Evolutionary conservation across 2,888 invertebrate genomes (phyloP), one percentile per base, ranked within the genome.

Genomic region (Piscicola geometra): DNA sequence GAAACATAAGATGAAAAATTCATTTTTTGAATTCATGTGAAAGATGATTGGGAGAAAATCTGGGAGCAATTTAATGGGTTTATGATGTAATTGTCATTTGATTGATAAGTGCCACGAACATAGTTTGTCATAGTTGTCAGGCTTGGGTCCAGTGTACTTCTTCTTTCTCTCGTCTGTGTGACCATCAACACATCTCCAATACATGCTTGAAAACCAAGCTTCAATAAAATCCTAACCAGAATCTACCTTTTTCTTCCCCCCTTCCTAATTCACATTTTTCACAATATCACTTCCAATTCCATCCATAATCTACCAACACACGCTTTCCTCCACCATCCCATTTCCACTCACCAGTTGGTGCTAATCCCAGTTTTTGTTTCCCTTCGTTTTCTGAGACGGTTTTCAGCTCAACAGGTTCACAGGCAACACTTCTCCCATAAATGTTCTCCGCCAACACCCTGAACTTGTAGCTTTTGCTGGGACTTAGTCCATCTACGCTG

Each of bases 381-480:
- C 78, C 77, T 18, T 82, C 79, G 64, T 82, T 82, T 30, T 83
- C 83, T 12, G 83, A 84, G 76, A 81, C 83, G 2, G 78, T 79
- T 50, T 78, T 76, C 21, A 78, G 36, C 25, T 80, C 82, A 73
- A 94, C 93, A 0, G 92, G 89, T 77, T 95, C 95, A 81, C 97
- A 97, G 0, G 98, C 91, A 82, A 96, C 94, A 28, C 96, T 96
- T 69, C 94, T 89, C 1, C 99, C 99, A 86, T 99, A 98, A 79
- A 98, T 93, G 86, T 99, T 99, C 87, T 98, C 98, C 0, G 99
- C 99, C 84, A 92, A 93, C 9, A 98, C 91, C 79, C 99, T 89
- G 90, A 99, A 99, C 85, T 98, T 94, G 86, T 99, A 99, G 85
- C 94, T 92, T 81, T 95, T 94, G 81, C 93, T 93, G 0, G 94